Evolutionary conservation across 2,113 vertebrate species (phyloP), one percentile per base, ranked within the genome.

Genomic region (Telmatochromis brichardi): DNA sequence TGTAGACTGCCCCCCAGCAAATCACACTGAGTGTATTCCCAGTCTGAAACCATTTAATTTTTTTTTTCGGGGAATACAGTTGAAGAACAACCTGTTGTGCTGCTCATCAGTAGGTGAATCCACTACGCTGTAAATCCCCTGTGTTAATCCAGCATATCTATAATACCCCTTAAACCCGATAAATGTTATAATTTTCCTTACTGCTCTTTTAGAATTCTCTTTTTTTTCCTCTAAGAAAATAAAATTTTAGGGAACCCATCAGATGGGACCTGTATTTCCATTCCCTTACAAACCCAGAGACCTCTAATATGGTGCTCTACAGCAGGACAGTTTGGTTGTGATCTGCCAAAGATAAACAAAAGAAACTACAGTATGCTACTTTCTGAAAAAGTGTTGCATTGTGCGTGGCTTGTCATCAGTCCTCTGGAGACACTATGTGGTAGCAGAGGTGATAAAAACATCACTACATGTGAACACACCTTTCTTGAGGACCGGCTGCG

Each of bases 171-270:
- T 78, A 78, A 78, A 31, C 23, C 42, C 1, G 0, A 50, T 31
- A 50, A 12, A 78, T 31, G 0, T 0, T 5, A 31, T 28, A 10
- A 76, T 31, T 31, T 50, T 11, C 42, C 45, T 31, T 51, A 1
- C 71, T 50, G 71, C 15, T 31, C 17, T 50, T 50, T 78, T 8
- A 1, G 26, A 78, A 78, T 6, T 78, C 10, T 31, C 15, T 13
- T 37, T 65, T 60, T 50, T 51, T 51, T 50, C 45, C 6, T 31
- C 45, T 78, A 78, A 6, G 45, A 78, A 51, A 33, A 33, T 2
- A 47, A 51, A 8, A 1, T 78, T 11, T 51, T 78, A 50, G 6
- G 10, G 45, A 51, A 51, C 15, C 17, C 26, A 31, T 78, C 0
- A 31, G 2, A 51, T 51, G 17, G 1, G 26, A 78, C 5, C 15